Percentiles rank a stretch among this genome's conserved stretches.
phyloP scores from a whole-genome alignment of 1,140 invertebrate genomes.

The Hylyphantes graminicola region DNA sequence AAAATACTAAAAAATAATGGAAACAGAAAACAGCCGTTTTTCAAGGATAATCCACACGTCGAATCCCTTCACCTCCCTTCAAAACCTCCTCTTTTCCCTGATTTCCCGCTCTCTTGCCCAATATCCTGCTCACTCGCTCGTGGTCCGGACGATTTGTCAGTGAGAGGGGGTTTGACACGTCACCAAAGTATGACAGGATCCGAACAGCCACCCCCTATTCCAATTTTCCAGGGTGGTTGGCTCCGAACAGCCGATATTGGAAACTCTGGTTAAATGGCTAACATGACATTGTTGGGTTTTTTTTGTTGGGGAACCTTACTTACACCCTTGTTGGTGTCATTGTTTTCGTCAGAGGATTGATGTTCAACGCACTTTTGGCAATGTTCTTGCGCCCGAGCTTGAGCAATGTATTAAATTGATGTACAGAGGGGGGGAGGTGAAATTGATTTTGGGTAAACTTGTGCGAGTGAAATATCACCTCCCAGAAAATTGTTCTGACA shows the following conservation, averaged over 20 bases:
- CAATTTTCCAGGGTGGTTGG: slow-evolving; percentile 38
- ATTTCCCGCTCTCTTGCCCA: slow-evolving; percentile 57
- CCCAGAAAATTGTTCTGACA: no score
- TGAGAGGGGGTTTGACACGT: slow-evolving; percentile 39
- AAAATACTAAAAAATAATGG: no score
- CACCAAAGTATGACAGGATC: slow-evolving; percentile 57
- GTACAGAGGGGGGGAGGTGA: no score
- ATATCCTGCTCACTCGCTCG: slow-evolving; percentile 53
- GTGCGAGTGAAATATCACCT: no score
- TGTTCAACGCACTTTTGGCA: no score
- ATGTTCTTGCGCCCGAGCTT: no score
- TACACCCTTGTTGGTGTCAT: background rate
- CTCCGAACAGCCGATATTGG: slow-evolving; percentile 33
- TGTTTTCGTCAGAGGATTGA: background rate
- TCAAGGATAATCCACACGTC: background rate
- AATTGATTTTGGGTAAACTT: no score
- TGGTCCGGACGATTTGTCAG: slow-evolving; percentile 52
- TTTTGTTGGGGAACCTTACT: background rate
- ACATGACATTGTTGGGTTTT: background rate
- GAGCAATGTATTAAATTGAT: no score
- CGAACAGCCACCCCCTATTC: slow-evolving; percentile 26
- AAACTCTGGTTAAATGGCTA: slow-evolving; percentile 48
- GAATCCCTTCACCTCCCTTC: background rate
- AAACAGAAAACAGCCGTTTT: no score
- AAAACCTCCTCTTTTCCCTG: slow-evolving; percentile 18